These are phyloP conservation scores for Megastigmus dorsalis DNA, from an alignment of 2,888 invertebrate genomes.

Conservation along the genomic window DNA sequence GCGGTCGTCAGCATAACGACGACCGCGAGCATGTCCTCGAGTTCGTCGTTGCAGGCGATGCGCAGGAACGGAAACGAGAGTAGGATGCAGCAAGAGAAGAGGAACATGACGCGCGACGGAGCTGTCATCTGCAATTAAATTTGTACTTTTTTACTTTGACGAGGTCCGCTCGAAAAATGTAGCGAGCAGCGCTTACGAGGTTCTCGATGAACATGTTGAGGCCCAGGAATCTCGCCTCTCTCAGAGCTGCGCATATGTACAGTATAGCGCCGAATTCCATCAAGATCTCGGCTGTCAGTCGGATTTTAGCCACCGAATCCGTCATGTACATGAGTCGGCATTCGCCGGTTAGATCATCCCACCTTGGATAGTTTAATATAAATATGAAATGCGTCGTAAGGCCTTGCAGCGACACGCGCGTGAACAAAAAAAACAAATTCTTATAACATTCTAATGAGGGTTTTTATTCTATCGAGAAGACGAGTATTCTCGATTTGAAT, in stretches of 20 bases:
- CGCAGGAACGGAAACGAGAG: constrained; percentile 89
- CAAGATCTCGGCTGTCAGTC: constrained; percentile 86
- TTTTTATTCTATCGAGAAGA: too few relatives aligned
- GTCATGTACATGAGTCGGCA: constrained; percentile 83
- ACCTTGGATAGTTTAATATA: constrained; percentile 74
- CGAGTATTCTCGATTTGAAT: too few relatives aligned
- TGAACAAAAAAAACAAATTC: too few relatives aligned
- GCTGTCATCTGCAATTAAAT: constrained; percentile 82
- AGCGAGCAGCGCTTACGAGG: constrained; percentile 80
- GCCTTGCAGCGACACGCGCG: too few relatives aligned
- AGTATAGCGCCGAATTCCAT: constrained; percentile 89
- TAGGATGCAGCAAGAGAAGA: constrained; percentile 93
- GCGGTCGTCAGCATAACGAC: constrained; percentile 96
- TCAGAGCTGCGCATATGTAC: constrained; percentile 88
- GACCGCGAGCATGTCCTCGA: constrained; percentile 94
- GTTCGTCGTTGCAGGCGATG: constrained; percentile 87
- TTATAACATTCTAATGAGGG: too few relatives aligned
- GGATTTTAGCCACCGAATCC: constrained; percentile 79
- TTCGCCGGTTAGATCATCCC: constrained; percentile 83
- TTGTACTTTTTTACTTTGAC: background rate
- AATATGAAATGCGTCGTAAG: background rate
- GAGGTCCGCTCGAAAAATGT: background rate
- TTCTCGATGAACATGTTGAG: constrained; percentile 96
- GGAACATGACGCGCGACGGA: constrained; percentile 94
- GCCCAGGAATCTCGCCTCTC: constrained; percentile 94